Evolutionary conservation across 2,113 vertebrate genomes (phyloP), one percentile per base, ranked within the genome.

Genomic region (Cercocebus atys): DNA sequence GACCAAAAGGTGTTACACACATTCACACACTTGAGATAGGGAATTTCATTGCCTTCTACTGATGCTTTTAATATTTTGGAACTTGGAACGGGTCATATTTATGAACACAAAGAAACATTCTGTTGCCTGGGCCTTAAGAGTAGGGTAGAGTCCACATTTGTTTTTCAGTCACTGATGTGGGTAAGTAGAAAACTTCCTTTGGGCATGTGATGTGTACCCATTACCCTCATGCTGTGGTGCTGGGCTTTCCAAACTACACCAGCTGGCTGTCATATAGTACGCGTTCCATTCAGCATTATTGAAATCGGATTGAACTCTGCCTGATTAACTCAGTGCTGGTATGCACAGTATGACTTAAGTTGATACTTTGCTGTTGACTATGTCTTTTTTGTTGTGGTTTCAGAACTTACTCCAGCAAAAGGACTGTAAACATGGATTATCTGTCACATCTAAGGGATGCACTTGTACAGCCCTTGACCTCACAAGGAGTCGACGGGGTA

Each of bases 391-490:
- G 9, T 40, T 98, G 95, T 96, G 88, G 68, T 91, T 86, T 88
- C 98, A 99, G 99, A 98, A 99, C 99, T 5, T 93, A 99, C 91
- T 97, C 98, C 17, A 99, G 99, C 98, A 99, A 99, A 97, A 98
- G 99, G 96, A 99, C 99, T 0, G 97, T 99, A 61, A 99, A 99
- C 90, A 93, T 99, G 98, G 99, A 99, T 80, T 99, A 99, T 92
- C 45, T 99, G 95, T 96, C 99, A 0, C 99, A 99, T 97, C 55
- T 99, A 93, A 98, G 99, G 57, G 98, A 99, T 78, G 98, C 98
- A 0, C 98, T 99, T 95, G 98, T 99, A 80, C 98, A 94, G 89
- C 99, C 99, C 6, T 98, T 99, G 83, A 96, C 98, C 91, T 98
- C 95, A 76, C 96, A 89, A 0, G 99, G 99, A 47, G 93, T 98